These are phyloP conservation scores for Dermatemys mawii DNA, from an alignment of 2,113 vertebrate genomes.

Conservation along the genomic window DNA sequence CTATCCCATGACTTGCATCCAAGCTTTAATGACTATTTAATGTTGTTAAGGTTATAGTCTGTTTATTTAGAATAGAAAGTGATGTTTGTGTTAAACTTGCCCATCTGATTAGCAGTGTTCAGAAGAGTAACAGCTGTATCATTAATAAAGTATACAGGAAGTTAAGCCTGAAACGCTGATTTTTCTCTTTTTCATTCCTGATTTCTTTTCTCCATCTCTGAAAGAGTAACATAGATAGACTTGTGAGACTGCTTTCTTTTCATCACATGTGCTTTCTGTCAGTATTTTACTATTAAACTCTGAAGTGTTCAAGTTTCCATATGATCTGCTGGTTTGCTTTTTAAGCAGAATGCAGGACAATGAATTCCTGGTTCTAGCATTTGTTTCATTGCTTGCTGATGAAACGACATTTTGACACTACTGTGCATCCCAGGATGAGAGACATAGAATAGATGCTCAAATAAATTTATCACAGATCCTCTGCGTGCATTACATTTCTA, in stretches of 20 bases:
- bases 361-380: background rate
- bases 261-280: background rate
- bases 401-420: background rate
- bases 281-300: background rate
- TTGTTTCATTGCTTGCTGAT: background rate
- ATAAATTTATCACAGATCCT: background rate
- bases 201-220: accelerated
- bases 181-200: accelerated
- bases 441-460: accelerated
- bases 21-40: accelerated
- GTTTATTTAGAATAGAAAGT: background rate
- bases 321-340: background rate
- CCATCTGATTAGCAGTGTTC: background rate
- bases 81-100: background rate
- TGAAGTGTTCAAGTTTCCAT: background rate
- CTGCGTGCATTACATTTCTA: background rate
- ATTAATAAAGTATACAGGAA: background rate
- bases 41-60: background rate
- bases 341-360: background rate
- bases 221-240: accelerated
- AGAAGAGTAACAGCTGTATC: background rate
- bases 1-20: background rate
- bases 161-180: background rate
- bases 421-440: background rate
- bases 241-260: accelerated